A percentile compares a stretch with the other conserved stretches of the same genome.
Evolutionary conservation across 2,797 vertebrate species (phyloP).

Genomic region (Catamblyrhynchus diadema): DNA sequence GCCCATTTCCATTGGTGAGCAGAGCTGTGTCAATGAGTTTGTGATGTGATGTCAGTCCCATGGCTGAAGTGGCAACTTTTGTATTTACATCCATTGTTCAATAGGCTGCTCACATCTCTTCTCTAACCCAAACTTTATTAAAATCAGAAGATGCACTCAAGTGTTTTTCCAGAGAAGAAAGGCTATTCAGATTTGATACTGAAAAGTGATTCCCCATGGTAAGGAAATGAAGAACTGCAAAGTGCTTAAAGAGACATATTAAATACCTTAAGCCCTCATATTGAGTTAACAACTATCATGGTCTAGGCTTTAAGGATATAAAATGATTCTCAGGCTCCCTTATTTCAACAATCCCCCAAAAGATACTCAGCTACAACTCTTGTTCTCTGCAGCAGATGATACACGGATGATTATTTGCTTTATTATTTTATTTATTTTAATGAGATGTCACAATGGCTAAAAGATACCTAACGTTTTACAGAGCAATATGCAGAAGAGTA

Average conservation of each 20-base stretch:
- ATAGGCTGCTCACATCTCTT: conserved; percentile 43
- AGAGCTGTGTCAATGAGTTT: conserved; percentile 49
- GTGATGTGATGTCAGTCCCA: conserved; percentile 31
- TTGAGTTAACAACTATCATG: conserved; percentile 65
- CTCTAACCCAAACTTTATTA: conserved; percentile 62
- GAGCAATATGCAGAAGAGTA: background rate
- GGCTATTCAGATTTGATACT: conserved; percentile 38
- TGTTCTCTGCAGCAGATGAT: conserved; percentile 1
- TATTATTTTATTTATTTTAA: background rate
- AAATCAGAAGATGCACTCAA: conserved; percentile 54
- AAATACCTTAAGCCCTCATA: conserved; percentile 58
- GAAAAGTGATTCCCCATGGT: conserved; percentile 58
- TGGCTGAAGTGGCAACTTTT: conserved; percentile 19
- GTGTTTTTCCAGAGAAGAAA: conserved; percentile 62
- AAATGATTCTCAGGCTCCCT: conserved; percentile 52
- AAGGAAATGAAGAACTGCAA: conserved; percentile 61
- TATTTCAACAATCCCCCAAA: conserved; percentile 54
- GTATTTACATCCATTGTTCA: conserved; percentile 61
- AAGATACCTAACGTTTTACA: background rate
- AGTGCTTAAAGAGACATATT: conserved; percentile 63
- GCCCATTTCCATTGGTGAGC: background rate
- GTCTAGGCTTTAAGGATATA: conserved; percentile 59
- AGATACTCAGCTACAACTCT: conserved; percentile 16
- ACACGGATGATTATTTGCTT: background rate
- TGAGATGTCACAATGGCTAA: background rate